phyloP scores from a whole-genome alignment of 92 coral and sea anemone genomes.

The Palythoa heliodiscus region DNA sequence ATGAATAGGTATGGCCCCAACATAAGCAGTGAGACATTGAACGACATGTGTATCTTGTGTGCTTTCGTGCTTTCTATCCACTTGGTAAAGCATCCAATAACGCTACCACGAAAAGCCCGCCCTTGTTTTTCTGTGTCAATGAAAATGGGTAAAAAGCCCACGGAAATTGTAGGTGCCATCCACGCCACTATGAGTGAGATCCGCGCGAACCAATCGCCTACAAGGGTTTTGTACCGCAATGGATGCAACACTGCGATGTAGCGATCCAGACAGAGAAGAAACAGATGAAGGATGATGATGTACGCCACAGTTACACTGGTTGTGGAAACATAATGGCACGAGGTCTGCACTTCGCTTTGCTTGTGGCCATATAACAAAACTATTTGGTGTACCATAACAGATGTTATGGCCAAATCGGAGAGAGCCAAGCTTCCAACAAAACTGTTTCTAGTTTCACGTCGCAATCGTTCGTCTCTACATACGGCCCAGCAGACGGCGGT shows the following conservation, averaged over 20 bases:
- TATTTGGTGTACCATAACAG: constrained; percentile 3
- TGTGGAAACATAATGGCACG: constrained; percentile 37
- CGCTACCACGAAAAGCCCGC: constrained; percentile 9
- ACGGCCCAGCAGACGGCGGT: constrained; percentile 1
- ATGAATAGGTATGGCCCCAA: constrained; percentile 44
- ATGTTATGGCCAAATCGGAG: neutral
- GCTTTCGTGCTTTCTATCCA: neutral
- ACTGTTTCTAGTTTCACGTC: constrained; percentile 12
- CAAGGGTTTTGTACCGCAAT: constrained; percentile 27
- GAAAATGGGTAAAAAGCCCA: constrained; percentile 36
- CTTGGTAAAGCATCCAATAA: constrained; percentile 25
- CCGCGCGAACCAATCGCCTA: neutral
- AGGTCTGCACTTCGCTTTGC: neutral
- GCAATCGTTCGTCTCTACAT: neutral
- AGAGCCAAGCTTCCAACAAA: constrained; percentile 36
- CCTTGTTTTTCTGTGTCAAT: constrained; percentile 29
- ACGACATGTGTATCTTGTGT: constrained; percentile 38
- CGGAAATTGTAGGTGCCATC: constrained; percentile 43
- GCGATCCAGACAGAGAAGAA: constrained; percentile 53
- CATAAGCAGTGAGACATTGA: constrained; percentile 40
- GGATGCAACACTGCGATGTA: constrained; percentile 49
- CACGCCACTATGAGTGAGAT: constrained; percentile 33
- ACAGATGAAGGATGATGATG: constrained; percentile 38
- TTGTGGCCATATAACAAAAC: neutral
- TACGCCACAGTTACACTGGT: constrained; percentile 16